Evolutionary conservation across 2,888 invertebrate genomes (phyloP).

Genomic region (Lasioglossum calceatum): DNA sequence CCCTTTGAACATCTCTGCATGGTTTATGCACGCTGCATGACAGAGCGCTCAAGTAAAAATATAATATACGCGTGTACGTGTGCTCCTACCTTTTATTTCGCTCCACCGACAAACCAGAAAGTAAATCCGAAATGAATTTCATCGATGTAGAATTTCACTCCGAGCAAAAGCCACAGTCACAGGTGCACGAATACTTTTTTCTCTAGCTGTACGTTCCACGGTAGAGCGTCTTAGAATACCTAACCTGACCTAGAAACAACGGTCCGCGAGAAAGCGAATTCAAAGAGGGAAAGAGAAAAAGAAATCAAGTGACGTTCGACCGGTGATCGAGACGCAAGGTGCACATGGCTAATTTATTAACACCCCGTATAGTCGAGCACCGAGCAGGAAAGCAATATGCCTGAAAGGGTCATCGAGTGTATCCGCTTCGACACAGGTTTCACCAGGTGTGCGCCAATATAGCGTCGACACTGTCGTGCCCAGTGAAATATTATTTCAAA

Average conservation of each 20-base stretch:
- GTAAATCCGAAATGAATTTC: background rate
- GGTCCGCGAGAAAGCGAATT: constrained; percentile 18
- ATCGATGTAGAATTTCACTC: background rate
- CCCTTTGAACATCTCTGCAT: background rate
- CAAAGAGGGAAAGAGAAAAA: background rate
- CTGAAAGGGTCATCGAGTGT: constrained; percentile 21
- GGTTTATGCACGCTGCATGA: background rate
- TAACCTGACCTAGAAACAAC: constrained; percentile 18
- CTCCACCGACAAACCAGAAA: background rate
- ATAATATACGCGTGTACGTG: background rate
- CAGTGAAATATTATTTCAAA: background rate
- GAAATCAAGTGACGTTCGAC: background rate
- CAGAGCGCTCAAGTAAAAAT: background rate
- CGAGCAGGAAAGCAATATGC: constrained; percentile 23
- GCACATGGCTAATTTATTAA: background rate
- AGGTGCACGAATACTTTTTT: background rate
- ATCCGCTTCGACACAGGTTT: constrained; percentile 11
- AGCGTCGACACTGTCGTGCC: constrained; percentile 33
- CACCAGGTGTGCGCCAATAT: constrained; percentile 19
- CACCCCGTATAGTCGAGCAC: constrained; percentile 17
- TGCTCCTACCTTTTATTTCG: background rate
- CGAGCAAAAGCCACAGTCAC: background rate
- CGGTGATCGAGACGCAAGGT: background rate
- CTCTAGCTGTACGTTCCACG: background rate
- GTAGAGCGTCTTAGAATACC: constrained; percentile 21